Base-by-base conservation (phyloP, 2,797 vertebrate species). In the Peromyscus eremicus region DNA sequence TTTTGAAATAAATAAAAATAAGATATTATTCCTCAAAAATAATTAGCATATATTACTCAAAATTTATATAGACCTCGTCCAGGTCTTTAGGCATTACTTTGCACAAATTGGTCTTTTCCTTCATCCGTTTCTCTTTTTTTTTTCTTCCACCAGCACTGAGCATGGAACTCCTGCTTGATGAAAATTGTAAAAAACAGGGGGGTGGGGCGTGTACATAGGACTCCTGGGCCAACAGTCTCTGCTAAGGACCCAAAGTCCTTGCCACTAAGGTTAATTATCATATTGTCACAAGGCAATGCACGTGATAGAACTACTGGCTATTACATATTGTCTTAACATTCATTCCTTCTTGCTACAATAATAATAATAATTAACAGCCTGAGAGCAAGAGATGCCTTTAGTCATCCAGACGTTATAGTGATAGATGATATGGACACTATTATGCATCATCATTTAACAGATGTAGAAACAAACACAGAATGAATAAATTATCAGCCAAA, bases 1-100 rank as follows among this genome's bases (percentile, higher is more conserved):
- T 97, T 98, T 95, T 52, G 96, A 93, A 97, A 89, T 95, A 96
- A 98, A 91, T 82, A 98, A 97, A 94, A 94, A 96, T 52, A 98
- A 34, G 37, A 7, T 49, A 94, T 97, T 90, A 97, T 75, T 98
- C 88, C 93, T 98, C 19, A 89, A 89, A 97, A 96, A 87, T 90
- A 94, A 46, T 96, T 95, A 95, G 86, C 52, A 95, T 62, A 66
- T 68, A 92, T 96, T 94, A 92, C 76, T 96, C 71, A 93, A 97
- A 91, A 86, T 87, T 37, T 25, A 55, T 66, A n/a, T 14, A 80
- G 70, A 83, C 12, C 73, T 89, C 81, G 10, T 68, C n/a, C 62
- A 68, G 52, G 52, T 84, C 25, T 84, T 43, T 21, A 82, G 14
- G 19, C 19, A 27, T 52, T 89, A 6, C 29, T 77, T 25, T 80